Base-by-base conservation (phyloP, 2,113 vertebrate genomes). In the Camarhynchus parvulus region DNA sequence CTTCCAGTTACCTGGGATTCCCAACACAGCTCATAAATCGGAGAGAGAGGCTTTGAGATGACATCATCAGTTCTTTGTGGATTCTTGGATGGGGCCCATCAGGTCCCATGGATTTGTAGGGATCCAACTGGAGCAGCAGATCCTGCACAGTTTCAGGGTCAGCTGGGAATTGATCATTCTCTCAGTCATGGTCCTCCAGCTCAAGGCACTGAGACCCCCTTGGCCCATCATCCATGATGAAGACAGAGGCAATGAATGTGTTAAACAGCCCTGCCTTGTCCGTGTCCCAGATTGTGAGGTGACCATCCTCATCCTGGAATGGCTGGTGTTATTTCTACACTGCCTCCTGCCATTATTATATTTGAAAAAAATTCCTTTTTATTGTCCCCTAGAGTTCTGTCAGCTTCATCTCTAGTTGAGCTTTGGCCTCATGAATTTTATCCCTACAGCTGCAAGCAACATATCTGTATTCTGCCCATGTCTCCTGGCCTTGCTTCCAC, bases 11-110 rank as follows among this genome's bases (percentile, higher is more conserved):
- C 37, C 46, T 68, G 73, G 15, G 53, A 52, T 61, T 61, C 46
- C 33, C 55, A 52, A 13, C 33, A 69, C 15, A 27, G 23, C 39
- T 77, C 73, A 52, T 15, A 59, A 77, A 37, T 27, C 63, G 22
- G 5, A 18, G 33, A 17, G 41, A 33, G 35, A 42, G 37, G 22
- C 18, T 61, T 68, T 22, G 12, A 0, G 0, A 52, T 61, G 47
- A 28, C 33, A 15, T 52, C 46, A 52, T 17, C 27, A 44, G 18
- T 58, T 61, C 33, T 37, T 44, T 44, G 63, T 52, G 53, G 14
- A 37, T 61, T 61, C 37, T 44, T 86, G 46, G 22, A 69, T 61
- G 33, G 59, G 42, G 76, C 33, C 27, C 11, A 23, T 52, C 25
- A 77, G 33, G 33, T 28, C 37, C 33, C 33, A 18, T 33, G 55